Percentiles rank a stretch among this genome's conserved stretches.
These are phyloP conservation scores for Heliconius erato DNA, from an alignment of 2,888 invertebrate genomes.

Conservation along the genomic window DNA sequence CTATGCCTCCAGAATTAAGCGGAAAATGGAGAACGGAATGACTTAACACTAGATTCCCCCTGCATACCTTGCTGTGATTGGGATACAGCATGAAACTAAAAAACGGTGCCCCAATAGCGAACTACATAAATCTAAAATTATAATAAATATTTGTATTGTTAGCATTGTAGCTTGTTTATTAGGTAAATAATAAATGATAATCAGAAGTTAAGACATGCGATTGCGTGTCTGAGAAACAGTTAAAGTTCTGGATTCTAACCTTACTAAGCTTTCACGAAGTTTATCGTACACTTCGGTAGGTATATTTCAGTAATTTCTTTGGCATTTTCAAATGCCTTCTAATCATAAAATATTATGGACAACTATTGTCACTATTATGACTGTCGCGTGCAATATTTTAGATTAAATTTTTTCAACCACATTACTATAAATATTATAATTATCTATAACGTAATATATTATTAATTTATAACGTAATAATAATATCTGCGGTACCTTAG, in stretches of 20 bases:
- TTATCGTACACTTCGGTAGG: not conserved
- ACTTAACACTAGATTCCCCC: no score
- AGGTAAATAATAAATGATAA: slow-evolving; percentile 25
- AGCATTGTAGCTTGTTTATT: not conserved
- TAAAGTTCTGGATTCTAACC: not conserved
- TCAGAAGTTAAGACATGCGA: not conserved
- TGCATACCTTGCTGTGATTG: no score
- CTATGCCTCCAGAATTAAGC: no score
- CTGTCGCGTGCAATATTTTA: not conserved
- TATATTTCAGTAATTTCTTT: slow-evolving; percentile 19
- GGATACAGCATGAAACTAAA: no score
- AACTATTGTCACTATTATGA: not conserved
- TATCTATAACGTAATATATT: no score
- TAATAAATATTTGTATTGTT: not conserved
- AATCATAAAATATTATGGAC: slow-evolving; percentile 7
- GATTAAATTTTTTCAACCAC: not conserved
- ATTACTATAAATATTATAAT: not conserved
- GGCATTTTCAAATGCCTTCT: slow-evolving; percentile 13
- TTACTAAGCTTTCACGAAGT: not conserved
- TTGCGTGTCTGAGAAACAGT: slow-evolving; percentile 20
- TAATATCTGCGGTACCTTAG: no score
- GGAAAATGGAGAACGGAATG: no score
- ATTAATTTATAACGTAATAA: no score
- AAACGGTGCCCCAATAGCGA: not conserved
- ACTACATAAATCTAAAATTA: not conserved